Evolutionary conservation across 2,888 invertebrate species (phyloP).

Genomic region (Microctonus aethiopoides): DNA sequence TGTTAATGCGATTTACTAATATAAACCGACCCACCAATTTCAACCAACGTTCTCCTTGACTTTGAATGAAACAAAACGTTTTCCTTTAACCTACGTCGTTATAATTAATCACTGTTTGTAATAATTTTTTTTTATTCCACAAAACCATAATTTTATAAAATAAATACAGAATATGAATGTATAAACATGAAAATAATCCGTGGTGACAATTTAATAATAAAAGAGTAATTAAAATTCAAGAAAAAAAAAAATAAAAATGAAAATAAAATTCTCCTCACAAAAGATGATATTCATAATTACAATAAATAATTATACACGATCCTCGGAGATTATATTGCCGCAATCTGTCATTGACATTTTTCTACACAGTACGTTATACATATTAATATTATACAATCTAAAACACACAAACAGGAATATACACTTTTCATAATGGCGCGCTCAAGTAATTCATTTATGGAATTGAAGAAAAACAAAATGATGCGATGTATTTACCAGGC

Average conservation of each 20-base stretch:
- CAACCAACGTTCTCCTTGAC: not conserved
- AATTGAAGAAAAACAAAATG: constrained; percentile 22
- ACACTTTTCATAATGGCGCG: constrained; percentile 26
- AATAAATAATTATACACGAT: constrained; percentile 12
- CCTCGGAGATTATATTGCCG: constrained; percentile 23
- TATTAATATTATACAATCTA: too few species aligned
- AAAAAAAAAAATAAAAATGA: too few species aligned
- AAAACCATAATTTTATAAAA: too few species aligned
- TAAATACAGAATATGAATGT: too few species aligned
- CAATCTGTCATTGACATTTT: constrained; percentile 29
- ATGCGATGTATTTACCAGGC: constrained; percentile 31
- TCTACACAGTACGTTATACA: not conserved
- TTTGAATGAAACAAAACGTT: too few species aligned
- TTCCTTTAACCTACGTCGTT: not conserved
- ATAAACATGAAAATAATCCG: too few species aligned
- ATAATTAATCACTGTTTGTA: too few species aligned
- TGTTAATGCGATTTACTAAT: constrained; percentile 53
- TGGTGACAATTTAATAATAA: too few species aligned
- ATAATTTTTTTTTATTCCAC: too few species aligned
- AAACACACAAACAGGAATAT: not conserved
- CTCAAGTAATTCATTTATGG: constrained; percentile 29
- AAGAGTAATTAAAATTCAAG: too few species aligned
- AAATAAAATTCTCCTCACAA: too few species aligned
- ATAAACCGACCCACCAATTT: not conserved
- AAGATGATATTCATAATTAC: too few species aligned